Conservation (phyloP, 2,797 vertebrate species). For the Gymnothorax reevesii region DNA sequence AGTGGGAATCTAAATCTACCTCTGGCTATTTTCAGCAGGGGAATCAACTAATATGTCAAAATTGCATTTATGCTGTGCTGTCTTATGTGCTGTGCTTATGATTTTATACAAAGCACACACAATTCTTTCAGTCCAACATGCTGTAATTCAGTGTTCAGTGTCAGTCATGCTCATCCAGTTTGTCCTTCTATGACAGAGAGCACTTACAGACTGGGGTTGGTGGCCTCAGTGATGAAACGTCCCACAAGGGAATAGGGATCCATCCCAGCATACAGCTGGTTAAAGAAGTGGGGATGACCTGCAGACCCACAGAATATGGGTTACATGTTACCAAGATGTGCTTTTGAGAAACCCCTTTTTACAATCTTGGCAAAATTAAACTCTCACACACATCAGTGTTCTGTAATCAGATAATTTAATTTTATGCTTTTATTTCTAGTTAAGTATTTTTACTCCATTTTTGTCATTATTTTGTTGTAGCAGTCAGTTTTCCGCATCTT, state of each 20-base stretch:
- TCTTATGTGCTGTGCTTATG: neutral
- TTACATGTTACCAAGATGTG: neutral
- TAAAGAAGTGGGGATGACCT: constrained; percentile 85
- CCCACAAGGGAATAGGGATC: constrained; percentile 82
- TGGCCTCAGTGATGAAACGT: constrained; percentile 79
- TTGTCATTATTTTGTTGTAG: too few relatives aligned
- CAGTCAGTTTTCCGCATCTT: too few relatives aligned
- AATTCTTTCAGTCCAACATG: neutral
- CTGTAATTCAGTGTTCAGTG: neutral
- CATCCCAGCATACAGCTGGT: constrained; percentile 82
- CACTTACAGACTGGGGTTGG: constrained; percentile 84
- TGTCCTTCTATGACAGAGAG: neutral
- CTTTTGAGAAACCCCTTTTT: neutral
- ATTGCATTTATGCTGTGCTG: neutral
- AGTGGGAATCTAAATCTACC: too few relatives aligned
- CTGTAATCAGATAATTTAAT: too few relatives aligned
- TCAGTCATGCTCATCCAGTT: neutral
- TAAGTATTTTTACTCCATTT: too few relatives aligned
- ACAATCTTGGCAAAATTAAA: constrained; percentile 13
- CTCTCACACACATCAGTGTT: constrained; percentile 36
- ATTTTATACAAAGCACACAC: neutral
- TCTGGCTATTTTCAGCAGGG: neutral
- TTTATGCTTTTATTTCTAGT: too few relatives aligned
- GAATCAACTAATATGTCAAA: neutral
- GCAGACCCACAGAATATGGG: constrained; percentile 36